A percentile compares a stretch with the other conserved stretches of the same genome.
phyloP scores from a whole-genome alignment of 1,140 invertebrate species.

The Proales similis region DNA sequence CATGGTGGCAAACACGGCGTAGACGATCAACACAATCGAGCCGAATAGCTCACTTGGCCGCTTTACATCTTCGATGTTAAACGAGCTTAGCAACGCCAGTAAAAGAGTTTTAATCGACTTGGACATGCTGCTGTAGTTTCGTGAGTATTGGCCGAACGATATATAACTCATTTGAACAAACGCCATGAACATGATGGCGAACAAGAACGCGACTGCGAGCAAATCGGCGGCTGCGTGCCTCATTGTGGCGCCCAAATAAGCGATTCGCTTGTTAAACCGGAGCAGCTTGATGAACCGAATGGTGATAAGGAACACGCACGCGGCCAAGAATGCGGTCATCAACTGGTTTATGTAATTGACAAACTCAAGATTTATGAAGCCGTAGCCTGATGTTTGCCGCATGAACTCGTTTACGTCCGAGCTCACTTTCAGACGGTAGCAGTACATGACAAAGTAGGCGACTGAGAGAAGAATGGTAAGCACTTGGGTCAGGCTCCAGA shows the following conservation, averaged over 20 bases:
- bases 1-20: not conserved
- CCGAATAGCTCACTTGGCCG: not conserved
- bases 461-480: constrained; percentile 38
- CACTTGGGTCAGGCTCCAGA: constrained; percentile 55
- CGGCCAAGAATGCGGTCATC: constrained; percentile 54
- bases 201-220: constrained; percentile 1
- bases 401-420: constrained; percentile 49
- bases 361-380: constrained; percentile 55
- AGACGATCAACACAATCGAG: constrained; percentile 1
- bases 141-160: not conserved
- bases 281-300: constrained; percentile 57
- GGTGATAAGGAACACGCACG: constrained; percentile 55
- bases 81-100: constrained; percentile 13
- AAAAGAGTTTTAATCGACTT: not conserved
- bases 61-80: not conserved
- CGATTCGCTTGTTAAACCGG: constrained; percentile 52
- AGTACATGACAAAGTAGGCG: constrained; percentile 49
- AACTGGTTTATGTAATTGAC: constrained; percentile 55
- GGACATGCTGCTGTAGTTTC: not conserved
- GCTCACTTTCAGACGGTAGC: constrained; percentile 49
- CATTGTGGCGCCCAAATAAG: constrained; percentile 47
- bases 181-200: constrained; percentile 7
- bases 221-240: not conserved
- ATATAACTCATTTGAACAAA: constrained; percentile 7
- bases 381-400: constrained; percentile 53